Evolutionary conservation across 2,113 vertebrate species (phyloP).

Genomic region (Pteruthius melanotis): DNA sequence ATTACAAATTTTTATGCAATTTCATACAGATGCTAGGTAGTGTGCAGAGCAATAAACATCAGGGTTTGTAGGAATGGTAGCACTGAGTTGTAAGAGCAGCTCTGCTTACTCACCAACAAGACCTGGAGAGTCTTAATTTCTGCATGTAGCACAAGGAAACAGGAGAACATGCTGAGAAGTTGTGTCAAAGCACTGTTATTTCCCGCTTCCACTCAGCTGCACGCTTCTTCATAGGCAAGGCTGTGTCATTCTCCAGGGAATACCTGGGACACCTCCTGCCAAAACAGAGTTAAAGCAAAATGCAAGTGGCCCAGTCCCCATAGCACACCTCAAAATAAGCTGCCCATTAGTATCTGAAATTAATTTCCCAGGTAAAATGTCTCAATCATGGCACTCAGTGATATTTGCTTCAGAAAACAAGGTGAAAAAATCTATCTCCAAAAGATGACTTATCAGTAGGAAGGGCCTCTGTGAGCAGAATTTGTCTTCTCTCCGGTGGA

Average conservation of each 20-base stretch:
- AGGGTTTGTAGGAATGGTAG: background rate
- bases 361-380: background rate
- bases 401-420: background rate
- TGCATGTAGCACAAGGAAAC: background rate
- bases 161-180: background rate
- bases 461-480: background rate
- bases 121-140: background rate
- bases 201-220: background rate
- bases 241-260: background rate
- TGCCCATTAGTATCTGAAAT: background rate
- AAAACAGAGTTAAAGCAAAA: background rate
- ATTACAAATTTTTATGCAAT: background rate
- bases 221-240: accelerated
- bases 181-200: background rate
- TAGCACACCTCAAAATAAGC: background rate
- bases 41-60: background rate
- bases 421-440: background rate
- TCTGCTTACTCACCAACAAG: background rate
- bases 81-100: background rate
- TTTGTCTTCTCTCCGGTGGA: background rate
- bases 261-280: background rate
- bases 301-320: background rate
- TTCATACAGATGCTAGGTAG: background rate
- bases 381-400: background rate
- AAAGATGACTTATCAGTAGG: background rate